These are phyloP conservation scores for Enteromius argenteus DNA, from an alignment of 2,797 vertebrate species.

Conservation along the genomic window DNA sequence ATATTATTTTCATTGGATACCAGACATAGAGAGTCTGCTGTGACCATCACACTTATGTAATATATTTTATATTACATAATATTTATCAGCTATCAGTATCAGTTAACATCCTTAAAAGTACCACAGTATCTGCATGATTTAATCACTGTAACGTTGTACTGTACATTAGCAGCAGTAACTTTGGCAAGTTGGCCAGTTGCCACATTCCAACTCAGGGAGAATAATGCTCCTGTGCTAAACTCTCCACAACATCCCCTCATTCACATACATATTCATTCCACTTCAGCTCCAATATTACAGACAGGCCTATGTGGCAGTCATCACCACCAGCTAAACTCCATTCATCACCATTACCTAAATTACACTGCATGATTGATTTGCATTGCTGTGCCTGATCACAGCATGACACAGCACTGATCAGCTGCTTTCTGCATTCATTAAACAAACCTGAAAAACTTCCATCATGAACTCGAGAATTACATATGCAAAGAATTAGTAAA, in stretches of 20 bases:
- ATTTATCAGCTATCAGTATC: background rate
- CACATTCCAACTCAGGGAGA: background rate
- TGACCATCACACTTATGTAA: background rate
- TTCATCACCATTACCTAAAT: constrained; percentile 42
- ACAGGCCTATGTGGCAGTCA: constrained; percentile 40
- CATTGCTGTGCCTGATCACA: constrained; percentile 33
- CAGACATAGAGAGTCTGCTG: background rate
- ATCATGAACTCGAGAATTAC: background rate
- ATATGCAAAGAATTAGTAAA: background rate
- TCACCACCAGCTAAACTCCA: constrained; percentile 33
- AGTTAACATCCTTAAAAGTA: background rate
- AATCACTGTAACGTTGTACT: background rate
- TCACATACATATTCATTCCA: constrained; percentile 45
- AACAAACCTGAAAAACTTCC: constrained; percentile 22
- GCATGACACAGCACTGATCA: constrained; percentile 49
- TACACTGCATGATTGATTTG: constrained; percentile 49
- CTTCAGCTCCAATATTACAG: constrained; percentile 37
- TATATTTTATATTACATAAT: background rate
- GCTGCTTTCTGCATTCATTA: constrained; percentile 40
- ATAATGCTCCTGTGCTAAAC: constrained; percentile 29
- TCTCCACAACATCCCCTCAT: constrained; percentile 10
- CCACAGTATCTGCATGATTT: background rate
- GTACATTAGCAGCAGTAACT: background rate
- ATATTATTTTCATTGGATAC: background rate
- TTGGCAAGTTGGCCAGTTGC: background rate